Evolutionary conservation across 2,888 invertebrate genomes (phyloP), one percentile per base, ranked within the genome.

Genomic region (Heteromyza rotundicornis): DNA sequence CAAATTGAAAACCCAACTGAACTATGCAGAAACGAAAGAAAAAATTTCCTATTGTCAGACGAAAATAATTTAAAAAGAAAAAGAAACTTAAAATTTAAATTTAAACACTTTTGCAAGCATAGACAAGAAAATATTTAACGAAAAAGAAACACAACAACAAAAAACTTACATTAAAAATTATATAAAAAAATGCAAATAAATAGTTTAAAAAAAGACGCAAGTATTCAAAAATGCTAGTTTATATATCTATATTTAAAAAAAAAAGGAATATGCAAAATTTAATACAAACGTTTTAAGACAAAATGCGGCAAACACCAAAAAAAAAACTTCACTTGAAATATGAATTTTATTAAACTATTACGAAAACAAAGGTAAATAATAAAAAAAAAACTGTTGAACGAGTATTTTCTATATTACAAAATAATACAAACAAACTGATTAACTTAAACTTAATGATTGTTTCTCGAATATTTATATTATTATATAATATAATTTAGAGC

Each of bases 391-490:
- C 40, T 40, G 16, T 40, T 40, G 16, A 2, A n/a, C 5, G 14
- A n/a, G 3, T 40, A 40, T 40, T 40, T 40, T 40, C 40, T 40
- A 40, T 40, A 40, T n/a, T 14, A 40, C 16, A n/a, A n/a, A 40
- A 50, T 23, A 36, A 55, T 36, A 65, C 59, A 59, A 61, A 56
- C 62, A 55, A 55, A 65, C 59, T 59, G 60, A 56, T 64, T 62
- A 64, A n/a, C n/a, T 62, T 64, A 70, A 68, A 69, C 62, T 69
- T 65, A 65, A 68, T 54, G 70, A 71, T 70, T 74, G 74, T 76
- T 76, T 74, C 72, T 70, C 71, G 68, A 70, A 76, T 74, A 75
- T 73, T 73, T 75, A 75, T 75, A 73, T 73, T 74, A 70, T 67
- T 62, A 69, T 67, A 69, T 56, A 72, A 69, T 64, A 63, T 40